These are phyloP conservation scores for Dasyprocta punctata DNA, from an alignment of 2,113 vertebrate species.

Conservation along the genomic window DNA sequence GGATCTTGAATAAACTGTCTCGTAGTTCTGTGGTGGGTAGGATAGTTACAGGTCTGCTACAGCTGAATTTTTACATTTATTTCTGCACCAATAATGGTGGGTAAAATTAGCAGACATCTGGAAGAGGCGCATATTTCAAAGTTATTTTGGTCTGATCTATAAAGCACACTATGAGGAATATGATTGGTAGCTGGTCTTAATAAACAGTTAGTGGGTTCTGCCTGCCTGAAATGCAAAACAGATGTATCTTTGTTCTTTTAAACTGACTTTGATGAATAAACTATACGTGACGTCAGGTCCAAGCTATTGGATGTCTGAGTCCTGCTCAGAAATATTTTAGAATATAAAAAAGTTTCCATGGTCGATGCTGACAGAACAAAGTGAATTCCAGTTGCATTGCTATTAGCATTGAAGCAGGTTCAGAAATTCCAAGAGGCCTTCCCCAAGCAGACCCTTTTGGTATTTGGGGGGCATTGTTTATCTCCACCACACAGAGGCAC, in stretches of 20 bases:
- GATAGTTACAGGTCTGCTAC: slow-evolving; percentile 53
- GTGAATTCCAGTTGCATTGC: slow-evolving; percentile 86
- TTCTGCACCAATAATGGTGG: slow-evolving; percentile 84
- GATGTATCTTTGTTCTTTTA: slow-evolving; percentile 93
- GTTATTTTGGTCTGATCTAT: slow-evolving; percentile 89
- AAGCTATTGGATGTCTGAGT: slow-evolving; percentile 89
- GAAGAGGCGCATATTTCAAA: slow-evolving; percentile 87
- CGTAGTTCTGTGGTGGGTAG: slow-evolving; percentile 74
- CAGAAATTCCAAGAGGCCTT: slow-evolving; percentile 81
- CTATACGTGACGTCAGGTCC: slow-evolving; percentile 91
- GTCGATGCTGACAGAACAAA: slow-evolving; percentile 87
- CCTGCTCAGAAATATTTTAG: slow-evolving; percentile 88
- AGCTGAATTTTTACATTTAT: slow-evolving; percentile 81
- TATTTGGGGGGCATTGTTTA: slow-evolving; percentile 79
- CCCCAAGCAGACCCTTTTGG: slow-evolving; percentile 80
- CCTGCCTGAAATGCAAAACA: slow-evolving; percentile 90
- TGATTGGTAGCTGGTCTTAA: slow-evolving; percentile 92
- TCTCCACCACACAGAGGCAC: slow-evolving; percentile 64
- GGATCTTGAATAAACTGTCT: slow-evolving; percentile 74
- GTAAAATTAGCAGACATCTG: slow-evolving; percentile 91
- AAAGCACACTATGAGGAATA: slow-evolving; percentile 86
- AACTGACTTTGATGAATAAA: slow-evolving; percentile 93
- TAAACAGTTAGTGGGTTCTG: slow-evolving; percentile 90
- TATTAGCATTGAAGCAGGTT: slow-evolving; percentile 87
- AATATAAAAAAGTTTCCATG: slow-evolving; percentile 90